Evolutionary conservation across 2,888 invertebrate genomes (phyloP), one percentile per base, ranked within the genome.

Genomic region (Drosophila kuntzei): DNA sequence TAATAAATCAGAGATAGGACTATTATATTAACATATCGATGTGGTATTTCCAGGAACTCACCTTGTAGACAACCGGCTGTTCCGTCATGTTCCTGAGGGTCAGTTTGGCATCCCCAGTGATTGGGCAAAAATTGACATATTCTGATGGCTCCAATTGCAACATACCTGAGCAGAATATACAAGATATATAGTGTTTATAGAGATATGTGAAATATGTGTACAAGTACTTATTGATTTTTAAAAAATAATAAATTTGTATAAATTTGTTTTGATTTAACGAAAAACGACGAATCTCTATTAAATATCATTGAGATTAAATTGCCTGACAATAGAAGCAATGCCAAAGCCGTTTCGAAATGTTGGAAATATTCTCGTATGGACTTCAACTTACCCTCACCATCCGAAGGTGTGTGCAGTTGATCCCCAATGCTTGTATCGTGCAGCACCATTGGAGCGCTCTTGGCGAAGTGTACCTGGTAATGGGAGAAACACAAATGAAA

Each of bases 1-100:
- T 98, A 93, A n/a, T 7, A 34, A 14, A n/a, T n/a, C 1, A 46
- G 16, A 20, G 9, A 41, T 6, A 57, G 16, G 2, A 2, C 3
- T 8, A 2, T 1, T 7, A 27, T 29, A 3, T 25, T 14, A 1
- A 20, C 9, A 5, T 41, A 4, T 12, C 1, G 12, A 27, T 3
- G 5, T 5, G 2, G 16, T 6, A 22, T 41, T n/a, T 12, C 7
- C 3, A 3, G 3, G n/a, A 14, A 14, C 51, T 59, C 92, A 95
- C 96, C 94, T 96, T 96, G 88, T 94, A 96, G 9, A 95, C 95
- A 27, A 96, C 91, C 59, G 93, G 90, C 69, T 92, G 91, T 57
- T 93, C 93, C 63, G 95, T 95, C 82, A 94, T 94, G 90, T 97
- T 97, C 27, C 95, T 95, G 14, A 98, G 93, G 93, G 93, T 80